Evolutionary conservation across 2,113 vertebrate genomes (phyloP).

Genomic region (Corvus moneduloides): DNA sequence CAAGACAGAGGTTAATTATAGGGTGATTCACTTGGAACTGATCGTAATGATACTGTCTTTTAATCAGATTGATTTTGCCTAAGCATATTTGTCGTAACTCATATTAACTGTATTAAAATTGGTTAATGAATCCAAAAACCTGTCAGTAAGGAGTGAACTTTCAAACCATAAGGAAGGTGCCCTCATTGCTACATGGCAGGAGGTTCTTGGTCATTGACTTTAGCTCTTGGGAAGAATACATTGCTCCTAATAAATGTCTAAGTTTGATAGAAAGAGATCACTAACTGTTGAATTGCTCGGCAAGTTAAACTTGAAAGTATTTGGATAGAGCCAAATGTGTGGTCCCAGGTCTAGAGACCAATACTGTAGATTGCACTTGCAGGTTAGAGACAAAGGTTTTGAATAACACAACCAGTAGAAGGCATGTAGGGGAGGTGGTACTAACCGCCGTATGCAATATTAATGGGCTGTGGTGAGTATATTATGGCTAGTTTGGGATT

Average conservation of each 20-base stretch:
- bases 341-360: background rate
- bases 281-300: background rate
- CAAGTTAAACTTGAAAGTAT: background rate
- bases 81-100: background rate
- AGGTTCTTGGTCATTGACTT: background rate
- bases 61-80: background rate
- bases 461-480: background rate
- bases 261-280: background rate
- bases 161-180: background rate
- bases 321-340: background rate
- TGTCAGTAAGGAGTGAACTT: background rate
- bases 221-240: background rate
- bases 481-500: background rate
- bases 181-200: background rate
- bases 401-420: background rate
- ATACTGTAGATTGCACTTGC: background rate
- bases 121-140: background rate
- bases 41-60: background rate
- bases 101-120: background rate
- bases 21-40: background rate
- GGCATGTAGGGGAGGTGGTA: background rate
- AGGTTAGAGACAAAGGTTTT: background rate
- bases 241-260: background rate
- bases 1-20: background rate
- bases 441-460: background rate